phyloP scores from a whole-genome alignment of 2,113 vertebrate species.

The Mustela nigripes region DNA sequence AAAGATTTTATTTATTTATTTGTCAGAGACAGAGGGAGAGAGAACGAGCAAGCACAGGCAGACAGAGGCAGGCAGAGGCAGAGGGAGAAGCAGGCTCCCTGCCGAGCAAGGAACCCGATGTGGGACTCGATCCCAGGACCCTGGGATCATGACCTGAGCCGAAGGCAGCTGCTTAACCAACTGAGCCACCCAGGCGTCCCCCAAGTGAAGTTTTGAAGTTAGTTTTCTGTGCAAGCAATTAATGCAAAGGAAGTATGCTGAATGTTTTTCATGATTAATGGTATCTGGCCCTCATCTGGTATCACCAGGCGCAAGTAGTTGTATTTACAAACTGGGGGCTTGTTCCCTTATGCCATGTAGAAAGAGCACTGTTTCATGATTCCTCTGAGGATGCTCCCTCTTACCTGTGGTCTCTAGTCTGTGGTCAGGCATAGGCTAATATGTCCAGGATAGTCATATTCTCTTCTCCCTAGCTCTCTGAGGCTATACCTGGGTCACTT shows the following conservation, averaged over 20 bases:
- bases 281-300: neutral
- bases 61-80: too few species aligned
- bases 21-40: too few species aligned
- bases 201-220: neutral
- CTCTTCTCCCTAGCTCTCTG: neutral
- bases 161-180: too few species aligned
- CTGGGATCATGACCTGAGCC: too few species aligned
- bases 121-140: too few species aligned
- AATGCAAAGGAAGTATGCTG: neutral
- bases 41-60: too few species aligned
- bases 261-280: neutral
- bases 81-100: too few species aligned
- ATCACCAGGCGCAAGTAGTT: neutral
- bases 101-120: too few species aligned
- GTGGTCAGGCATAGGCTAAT: neutral
- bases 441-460: neutral
- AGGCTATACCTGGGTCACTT: neutral
- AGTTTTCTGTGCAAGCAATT: slow-evolving; percentile 10
- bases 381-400: neutral
- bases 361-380: neutral
- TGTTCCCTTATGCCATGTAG: neutral
- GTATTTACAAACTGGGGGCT: neutral
- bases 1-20: too few species aligned
- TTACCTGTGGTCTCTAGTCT: neutral
- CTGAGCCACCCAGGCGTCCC: too few species aligned